phyloP scores from a whole-genome alignment of 2,113 vertebrate genomes.

The Zosterops japonicus region DNA sequence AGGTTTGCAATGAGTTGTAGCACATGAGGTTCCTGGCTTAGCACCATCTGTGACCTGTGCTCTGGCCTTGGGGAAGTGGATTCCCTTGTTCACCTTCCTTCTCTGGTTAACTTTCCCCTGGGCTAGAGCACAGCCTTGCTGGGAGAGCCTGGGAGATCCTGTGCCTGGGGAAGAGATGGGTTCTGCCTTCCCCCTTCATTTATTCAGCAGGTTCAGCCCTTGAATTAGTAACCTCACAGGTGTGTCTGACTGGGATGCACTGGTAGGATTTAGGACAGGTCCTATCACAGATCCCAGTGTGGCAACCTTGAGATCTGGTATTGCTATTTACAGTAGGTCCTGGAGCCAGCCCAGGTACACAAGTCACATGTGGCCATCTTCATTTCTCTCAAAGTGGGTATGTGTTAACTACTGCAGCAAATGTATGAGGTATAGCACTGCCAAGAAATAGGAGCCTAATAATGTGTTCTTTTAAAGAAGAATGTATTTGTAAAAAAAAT shows the following conservation, averaged over 20 bases:
- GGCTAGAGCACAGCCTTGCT: neutral
- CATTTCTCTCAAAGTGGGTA: neutral
- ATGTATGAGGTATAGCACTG: neutral
- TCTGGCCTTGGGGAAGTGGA: neutral
- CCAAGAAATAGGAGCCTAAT: neutral
- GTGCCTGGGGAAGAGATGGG: neutral
- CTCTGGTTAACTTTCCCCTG: neutral
- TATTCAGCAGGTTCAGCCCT: neutral
- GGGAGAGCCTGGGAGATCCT: neutral
- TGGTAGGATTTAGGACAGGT: neutral
- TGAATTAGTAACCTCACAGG: neutral
- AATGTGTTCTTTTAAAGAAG: neutral
- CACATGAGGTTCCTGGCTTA: neutral
- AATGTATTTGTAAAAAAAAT: neutral
- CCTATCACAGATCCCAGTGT: accelerated
- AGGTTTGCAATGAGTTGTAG: neutral
- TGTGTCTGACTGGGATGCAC: accelerated
- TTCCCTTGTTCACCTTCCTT: neutral
- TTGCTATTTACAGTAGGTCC: neutral
- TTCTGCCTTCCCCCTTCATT: neutral
- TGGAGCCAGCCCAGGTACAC: neutral
- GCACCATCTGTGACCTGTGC: accelerated
- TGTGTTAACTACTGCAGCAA: neutral
- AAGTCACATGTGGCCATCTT: no score
- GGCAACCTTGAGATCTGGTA: neutral